Percentiles rank a stretch among this genome's conserved stretches.
Conservation (phyloP, 1,140 invertebrate genomes). For the Tribolium madens region DNA sequence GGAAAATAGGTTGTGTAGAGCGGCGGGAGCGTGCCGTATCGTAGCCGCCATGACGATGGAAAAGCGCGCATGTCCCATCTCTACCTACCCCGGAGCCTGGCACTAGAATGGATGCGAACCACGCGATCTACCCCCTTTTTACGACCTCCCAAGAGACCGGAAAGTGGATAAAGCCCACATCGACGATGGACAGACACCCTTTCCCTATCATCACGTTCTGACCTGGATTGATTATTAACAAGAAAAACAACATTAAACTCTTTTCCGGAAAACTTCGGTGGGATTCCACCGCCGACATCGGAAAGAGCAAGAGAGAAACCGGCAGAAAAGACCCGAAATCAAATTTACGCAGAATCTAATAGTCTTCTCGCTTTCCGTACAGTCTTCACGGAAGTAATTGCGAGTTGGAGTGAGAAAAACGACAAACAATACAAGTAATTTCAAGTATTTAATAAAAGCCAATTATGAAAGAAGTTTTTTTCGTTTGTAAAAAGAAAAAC, state of each 20-base stretch:
- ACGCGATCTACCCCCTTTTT: slow-evolving; percentile 5
- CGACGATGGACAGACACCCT: slow-evolving; percentile 20
- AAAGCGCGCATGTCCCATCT: slow-evolving; percentile 47
- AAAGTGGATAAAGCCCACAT: slow-evolving; percentile 29
- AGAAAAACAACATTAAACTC: not conserved
- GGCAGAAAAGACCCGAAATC: slow-evolving; percentile 14
- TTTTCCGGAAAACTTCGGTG: not conserved
- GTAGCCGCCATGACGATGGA: slow-evolving; percentile 53
- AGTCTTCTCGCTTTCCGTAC: slow-evolving; percentile 41
- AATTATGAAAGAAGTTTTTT: slow-evolving; percentile 22
- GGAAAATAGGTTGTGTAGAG: slow-evolving; percentile 41
- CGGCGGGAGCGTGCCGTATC: slow-evolving; percentile 51
- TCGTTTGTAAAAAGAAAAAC: not conserved
- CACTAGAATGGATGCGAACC: slow-evolving; percentile 34
- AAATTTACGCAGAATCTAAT: slow-evolving; percentile 45
- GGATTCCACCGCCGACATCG: not conserved
- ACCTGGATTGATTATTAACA: slow-evolving; percentile 29
- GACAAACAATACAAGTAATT: slow-evolving; percentile 43
- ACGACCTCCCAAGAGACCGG: slow-evolving; percentile 4
- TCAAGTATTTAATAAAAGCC: slow-evolving; percentile 35
- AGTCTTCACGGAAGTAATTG: slow-evolving; percentile 20
- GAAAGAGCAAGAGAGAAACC: slow-evolving; percentile 1
- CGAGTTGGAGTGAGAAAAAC: slow-evolving; percentile 5
- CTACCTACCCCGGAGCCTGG: slow-evolving; percentile 49
- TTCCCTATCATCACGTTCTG: slow-evolving; percentile 8